Conservation (phyloP, 1,140 invertebrate genomes). For the Drosophila santomea region DNA sequence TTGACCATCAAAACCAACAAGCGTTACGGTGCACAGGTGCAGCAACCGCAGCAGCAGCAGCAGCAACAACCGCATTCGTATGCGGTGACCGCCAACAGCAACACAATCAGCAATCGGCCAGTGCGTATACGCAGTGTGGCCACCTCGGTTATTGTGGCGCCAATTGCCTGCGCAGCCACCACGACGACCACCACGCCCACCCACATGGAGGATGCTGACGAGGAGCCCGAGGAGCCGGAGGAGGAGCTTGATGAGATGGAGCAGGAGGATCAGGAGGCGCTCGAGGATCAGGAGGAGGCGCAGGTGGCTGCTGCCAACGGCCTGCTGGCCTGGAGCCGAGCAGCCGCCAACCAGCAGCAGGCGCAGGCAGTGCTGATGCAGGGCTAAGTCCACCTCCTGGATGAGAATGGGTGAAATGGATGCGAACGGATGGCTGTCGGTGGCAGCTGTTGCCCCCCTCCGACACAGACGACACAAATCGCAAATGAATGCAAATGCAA, state of each 20-base stretch:
- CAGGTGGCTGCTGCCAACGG: slow-evolving; percentile 68
- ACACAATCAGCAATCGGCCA: slow-evolving; percentile 53
- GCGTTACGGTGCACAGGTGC: slow-evolving; percentile 42
- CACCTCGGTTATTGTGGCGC: slow-evolving; percentile 82
- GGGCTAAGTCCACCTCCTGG: slow-evolving; percentile 27
- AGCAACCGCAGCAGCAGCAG: slow-evolving; percentile 36
- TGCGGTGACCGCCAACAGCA: slow-evolving; percentile 49
- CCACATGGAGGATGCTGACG: slow-evolving; percentile 16
- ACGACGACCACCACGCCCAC: slow-evolving; percentile 16
- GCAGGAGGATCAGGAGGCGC: slow-evolving; percentile 21
- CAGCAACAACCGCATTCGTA: slow-evolving; percentile 28
- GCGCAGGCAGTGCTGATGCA: slow-evolving; percentile 55
- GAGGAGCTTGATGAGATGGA: slow-evolving; percentile 1
- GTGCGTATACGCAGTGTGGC: slow-evolving; percentile 72
- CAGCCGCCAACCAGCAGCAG: slow-evolving; percentile 55
- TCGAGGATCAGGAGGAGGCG: slow-evolving; percentile 30
- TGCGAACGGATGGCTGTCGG: too few species aligned
- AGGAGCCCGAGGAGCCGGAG: background rate
- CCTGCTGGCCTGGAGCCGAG: slow-evolving; percentile 69
- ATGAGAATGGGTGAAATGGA: too few species aligned
- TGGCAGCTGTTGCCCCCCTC: slow-evolving; percentile 11
- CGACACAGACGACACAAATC: slow-evolving; percentile 44
- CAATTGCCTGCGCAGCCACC: slow-evolving; percentile 35
- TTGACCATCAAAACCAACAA: slow-evolving; percentile 59
- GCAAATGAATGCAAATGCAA: slow-evolving; percentile 9